These are phyloP conservation scores for Mormyrus hasselquistii DNA, from an alignment of 2,797 vertebrate genomes.

Conservation along the genomic window DNA sequence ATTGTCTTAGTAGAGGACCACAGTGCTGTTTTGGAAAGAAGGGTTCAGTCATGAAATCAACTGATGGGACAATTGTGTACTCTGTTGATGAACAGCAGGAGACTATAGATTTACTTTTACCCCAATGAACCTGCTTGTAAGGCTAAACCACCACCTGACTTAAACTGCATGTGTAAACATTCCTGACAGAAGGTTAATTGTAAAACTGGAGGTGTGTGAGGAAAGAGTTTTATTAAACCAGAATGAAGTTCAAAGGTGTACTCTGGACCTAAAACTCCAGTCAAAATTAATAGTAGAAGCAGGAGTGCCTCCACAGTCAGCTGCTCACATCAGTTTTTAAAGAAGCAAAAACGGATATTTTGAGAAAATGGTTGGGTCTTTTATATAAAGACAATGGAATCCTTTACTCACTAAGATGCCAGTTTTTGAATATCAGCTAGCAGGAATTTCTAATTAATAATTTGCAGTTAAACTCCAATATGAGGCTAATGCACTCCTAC, in stretches of 20 bases:
- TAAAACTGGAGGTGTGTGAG: background rate
- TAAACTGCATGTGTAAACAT: background rate
- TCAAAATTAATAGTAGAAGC: background rate
- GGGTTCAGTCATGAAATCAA: background rate
- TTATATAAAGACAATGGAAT: background rate
- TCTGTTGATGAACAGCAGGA: background rate
- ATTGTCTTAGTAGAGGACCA: background rate
- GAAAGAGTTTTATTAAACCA: background rate
- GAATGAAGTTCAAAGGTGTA: background rate
- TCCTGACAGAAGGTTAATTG: conserved; percentile 7
- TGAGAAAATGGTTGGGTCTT: background rate
- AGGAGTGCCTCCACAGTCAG: background rate
- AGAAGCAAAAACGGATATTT: background rate
- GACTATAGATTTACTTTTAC: background rate
- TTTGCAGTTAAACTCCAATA: background rate
- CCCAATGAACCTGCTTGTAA: background rate
- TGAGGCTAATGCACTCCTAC: background rate
- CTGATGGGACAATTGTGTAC: background rate
- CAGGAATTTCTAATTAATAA: background rate
- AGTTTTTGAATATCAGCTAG: background rate
- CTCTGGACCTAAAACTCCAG: background rate
- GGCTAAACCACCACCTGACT: background rate
- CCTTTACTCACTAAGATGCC: background rate
- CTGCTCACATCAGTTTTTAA: background rate
- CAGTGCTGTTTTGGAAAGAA: background rate